A percentile compares a stretch with the other conserved stretches of the same genome.
Conservation (phyloP, 53 echinoderm and acorn worm species). For the Antedon mediterranea region DNA sequence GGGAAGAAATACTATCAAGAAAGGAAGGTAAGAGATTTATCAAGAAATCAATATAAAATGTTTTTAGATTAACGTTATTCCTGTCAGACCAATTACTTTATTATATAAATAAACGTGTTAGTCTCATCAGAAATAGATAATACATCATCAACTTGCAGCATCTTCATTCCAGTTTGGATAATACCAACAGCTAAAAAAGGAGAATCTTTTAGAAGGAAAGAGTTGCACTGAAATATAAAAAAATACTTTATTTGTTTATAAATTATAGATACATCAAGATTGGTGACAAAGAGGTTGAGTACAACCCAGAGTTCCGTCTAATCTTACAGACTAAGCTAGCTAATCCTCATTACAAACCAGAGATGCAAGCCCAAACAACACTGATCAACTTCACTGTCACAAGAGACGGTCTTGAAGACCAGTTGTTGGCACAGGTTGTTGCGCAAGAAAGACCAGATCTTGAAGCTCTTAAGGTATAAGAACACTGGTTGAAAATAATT, state of each 20-base stretch:
- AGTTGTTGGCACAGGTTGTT: slow-evolving; percentile 90
- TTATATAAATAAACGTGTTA: too few species aligned
- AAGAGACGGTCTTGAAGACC: slow-evolving; percentile 88
- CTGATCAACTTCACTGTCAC: slow-evolving; percentile 99
- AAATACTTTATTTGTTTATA: not conserved
- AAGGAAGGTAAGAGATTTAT: slow-evolving; percentile 54
- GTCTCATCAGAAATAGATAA: too few species aligned
- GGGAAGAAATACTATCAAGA: slow-evolving; percentile 95
- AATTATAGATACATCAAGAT: slow-evolving; percentile 82
- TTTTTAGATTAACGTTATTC: too few species aligned
- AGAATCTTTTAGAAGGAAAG: too few species aligned
- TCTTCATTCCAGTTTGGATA: too few species aligned
- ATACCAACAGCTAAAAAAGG: too few species aligned
- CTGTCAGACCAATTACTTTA: too few species aligned
- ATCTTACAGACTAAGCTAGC: slow-evolving; percentile 98
- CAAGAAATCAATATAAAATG: too few species aligned
- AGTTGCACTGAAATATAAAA: too few species aligned
- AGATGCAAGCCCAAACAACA: slow-evolving; percentile 99
- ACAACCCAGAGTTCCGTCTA: slow-evolving; percentile 89
- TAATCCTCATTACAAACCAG: slow-evolving; percentile 99
- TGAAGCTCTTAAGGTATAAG: slow-evolving; percentile 70
- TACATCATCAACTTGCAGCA: too few species aligned
- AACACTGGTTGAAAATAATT: too few species aligned
- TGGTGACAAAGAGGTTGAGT: slow-evolving; percentile 97
- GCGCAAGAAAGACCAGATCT: slow-evolving; percentile 94